Conservation (phyloP, 2,797 vertebrate genomes). For the Simalia tracyae region DNA sequence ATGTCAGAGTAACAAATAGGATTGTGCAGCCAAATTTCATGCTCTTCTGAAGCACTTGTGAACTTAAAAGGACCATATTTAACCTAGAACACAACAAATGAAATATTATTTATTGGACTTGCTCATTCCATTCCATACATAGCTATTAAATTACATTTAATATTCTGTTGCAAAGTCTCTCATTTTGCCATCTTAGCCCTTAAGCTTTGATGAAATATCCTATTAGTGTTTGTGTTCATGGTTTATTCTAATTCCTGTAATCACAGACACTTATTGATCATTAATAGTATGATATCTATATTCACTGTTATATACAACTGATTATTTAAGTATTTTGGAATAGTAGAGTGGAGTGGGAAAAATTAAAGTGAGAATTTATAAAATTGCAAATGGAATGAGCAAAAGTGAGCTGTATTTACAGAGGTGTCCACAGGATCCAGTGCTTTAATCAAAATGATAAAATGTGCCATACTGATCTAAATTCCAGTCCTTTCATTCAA, state of each 20-base stretch:
- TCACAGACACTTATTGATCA: too few relatives aligned
- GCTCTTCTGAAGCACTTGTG: background rate
- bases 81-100: background rate
- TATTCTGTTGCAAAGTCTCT: background rate
- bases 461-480: too few relatives aligned
- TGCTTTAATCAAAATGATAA: too few relatives aligned
- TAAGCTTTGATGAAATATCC: background rate
- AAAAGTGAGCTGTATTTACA: background rate
- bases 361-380: background rate
- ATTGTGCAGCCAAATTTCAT: background rate
- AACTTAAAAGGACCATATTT: background rate
- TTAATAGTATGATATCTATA: too few relatives aligned
- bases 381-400: background rate
- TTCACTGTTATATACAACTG: background rate
- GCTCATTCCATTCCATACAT: background rate
- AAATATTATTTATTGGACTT: background rate
- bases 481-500: too few relatives aligned
- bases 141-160: background rate
- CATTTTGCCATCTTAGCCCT: background rate
- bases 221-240: too few relatives aligned
- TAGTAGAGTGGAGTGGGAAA: background rate
- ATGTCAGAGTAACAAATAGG: background rate
- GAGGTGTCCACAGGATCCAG: too few relatives aligned
- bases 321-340: background rate
- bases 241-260: too few relatives aligned